Evolutionary conservation across 2,113 vertebrate species (phyloP), one percentile per base, ranked within the genome.

Genomic region (Triplophysa dalaica): DNA sequence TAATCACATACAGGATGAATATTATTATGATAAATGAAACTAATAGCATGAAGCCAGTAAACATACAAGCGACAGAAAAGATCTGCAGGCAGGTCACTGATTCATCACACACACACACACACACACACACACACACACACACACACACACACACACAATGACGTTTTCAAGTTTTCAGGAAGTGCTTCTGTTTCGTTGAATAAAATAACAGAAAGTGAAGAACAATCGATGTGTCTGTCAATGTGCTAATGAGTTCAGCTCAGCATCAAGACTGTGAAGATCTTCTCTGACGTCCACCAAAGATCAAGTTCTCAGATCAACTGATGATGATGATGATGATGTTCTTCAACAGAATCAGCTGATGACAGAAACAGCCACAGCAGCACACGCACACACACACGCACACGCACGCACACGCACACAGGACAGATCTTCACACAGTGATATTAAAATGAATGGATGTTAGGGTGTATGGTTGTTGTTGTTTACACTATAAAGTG

Each of bases 41-140:
- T 54, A 83, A 86, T 76, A 86, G 77, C 83, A 80, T 91, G 93
- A 90, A 82, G 89, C 88, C 93, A 95, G 95, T 96, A 91, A 97
- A 97, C 48, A 56, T 95, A 96, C 97, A 96, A 94, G 95, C 94
- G 94, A 91, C 93, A 92, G 89, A 93, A 92, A 94, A 90, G 93
- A 70, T 26, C 68, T 79, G 19, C 43, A 76, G 62, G 79, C 79
- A 76, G 61, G 79, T 63, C 33, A 75, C 29, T 41, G 54, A 73
- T n/a, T 33, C 50, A 52, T 70, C 38, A 17, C 38, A 1, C 72
- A 22, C 56, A 0, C 72, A 22, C 56, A 0, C 33, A 16, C 12
- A 17, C 70, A 9, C 13, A 52, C 19, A 54, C 38, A 1, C 72
- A 22, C 58, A 0, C 33, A 16, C 12, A 26, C 70, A 9, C 13